Evolutionary conservation across 2,797 vertebrate genomes (phyloP), one percentile per base, ranked within the genome.

Genomic region (Protonibea diacanthus): DNA sequence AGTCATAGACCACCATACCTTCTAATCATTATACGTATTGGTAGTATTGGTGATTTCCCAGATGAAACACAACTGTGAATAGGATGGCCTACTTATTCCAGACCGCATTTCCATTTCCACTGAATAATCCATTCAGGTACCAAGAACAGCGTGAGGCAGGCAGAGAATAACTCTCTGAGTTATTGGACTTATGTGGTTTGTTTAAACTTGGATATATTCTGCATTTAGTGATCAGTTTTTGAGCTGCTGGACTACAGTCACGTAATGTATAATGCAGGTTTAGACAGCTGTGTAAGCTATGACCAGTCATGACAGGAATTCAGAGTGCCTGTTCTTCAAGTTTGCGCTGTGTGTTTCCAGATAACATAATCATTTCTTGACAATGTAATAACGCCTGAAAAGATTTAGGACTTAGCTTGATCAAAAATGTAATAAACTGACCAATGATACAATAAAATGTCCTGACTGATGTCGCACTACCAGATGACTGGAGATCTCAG

Each of bases 41-140:
- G 76, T 82, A 52, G 63, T 82, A 87, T 85, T 81, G 88, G 74
- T 77, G 63, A 86, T 84, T 89, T 92, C 78, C 64, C 78, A 80
- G 59, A 90, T 88, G 88, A 91, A 92, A 85, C 75, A 51, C 71
- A 74, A n/a, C 81, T 53, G 65, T 84, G 82, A 87, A 86, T 71
- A 74, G 18, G 72, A 78, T 82, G 83, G 69, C 88, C 89, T 92
- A 89, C 87, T 93, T 89, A 88, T 76, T 76, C 69, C 8, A 49
- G 71, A 56, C 51, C 44, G 3, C 58, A 72, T 87, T 89, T 86
- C 55, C 68, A 85, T 85, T 88, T 80, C 11, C 48, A 70, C 68
- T 78, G 69, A 91, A 86, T 84, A 81, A 88, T 87, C 71, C 63
- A 81, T 80, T 82, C 73, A 81, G 84, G 66, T 80, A 65, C 49